Conservation (phyloP, 2,888 invertebrate genomes). For the Microctonus aethiopoides region DNA sequence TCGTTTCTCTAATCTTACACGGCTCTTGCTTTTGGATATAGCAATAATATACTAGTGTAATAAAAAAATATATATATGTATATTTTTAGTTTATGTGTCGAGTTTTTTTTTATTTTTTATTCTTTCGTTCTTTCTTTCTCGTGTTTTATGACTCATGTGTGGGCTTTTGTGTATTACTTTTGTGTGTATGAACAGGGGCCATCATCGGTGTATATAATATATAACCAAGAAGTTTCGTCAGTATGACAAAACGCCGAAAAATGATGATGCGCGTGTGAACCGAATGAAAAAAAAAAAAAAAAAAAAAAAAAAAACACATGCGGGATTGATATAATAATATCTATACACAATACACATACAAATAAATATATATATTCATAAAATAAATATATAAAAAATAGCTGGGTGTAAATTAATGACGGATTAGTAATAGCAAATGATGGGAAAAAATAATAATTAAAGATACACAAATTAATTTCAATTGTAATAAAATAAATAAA, state of each 20-base stretch:
- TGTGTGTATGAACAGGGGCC: conserved; percentile 2
- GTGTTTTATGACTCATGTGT: conserved; percentile 15
- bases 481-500: conserved; percentile 7
- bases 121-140: background rate
- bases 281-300: background rate
- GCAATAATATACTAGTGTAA: background rate
- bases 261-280: conserved; percentile 26
- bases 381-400: too few relatives aligned
- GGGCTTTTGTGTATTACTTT: conserved; percentile 19
- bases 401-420: too few relatives aligned
- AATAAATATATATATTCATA: too few relatives aligned
- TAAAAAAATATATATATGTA: conserved; percentile 20
- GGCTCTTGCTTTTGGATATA: too few relatives aligned
- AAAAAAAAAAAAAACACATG: background rate
- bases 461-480: too few relatives aligned
- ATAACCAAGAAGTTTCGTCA: background rate
- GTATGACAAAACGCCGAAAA: background rate
- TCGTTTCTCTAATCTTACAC: background rate
- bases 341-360: background rate
- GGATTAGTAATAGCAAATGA: too few relatives aligned
- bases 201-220: too few relatives aligned
- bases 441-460: too few relatives aligned
- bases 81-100: conserved; percentile 20
- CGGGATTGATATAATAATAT: background rate
- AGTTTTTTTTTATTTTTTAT: conserved; percentile 12